Evolutionary conservation across 2,888 invertebrate genomes (phyloP).

Genomic region (Fragum sueziense): DNA sequence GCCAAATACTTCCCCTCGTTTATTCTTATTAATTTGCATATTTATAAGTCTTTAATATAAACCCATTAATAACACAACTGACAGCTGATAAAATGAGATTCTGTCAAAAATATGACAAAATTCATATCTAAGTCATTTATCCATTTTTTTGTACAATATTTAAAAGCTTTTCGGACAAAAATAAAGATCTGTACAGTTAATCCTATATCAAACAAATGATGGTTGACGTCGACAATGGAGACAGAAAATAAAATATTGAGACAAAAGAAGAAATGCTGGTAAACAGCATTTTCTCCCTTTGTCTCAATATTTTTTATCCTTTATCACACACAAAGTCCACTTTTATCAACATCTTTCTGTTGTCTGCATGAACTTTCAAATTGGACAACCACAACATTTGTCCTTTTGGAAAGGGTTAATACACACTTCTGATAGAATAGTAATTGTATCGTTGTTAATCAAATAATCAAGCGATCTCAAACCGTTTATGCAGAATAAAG

Average conservation of each 20-base stretch:
- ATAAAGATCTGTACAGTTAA: not conserved
- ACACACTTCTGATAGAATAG: too few relatives aligned
- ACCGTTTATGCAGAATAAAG: too few relatives aligned
- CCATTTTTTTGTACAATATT: not conserved
- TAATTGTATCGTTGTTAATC: too few relatives aligned
- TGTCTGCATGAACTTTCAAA: too few relatives aligned
- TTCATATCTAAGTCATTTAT: slow-evolving; percentile 23
- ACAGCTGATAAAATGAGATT: slow-evolving; percentile 12
- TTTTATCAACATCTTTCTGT: too few relatives aligned
- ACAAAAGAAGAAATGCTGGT: too few relatives aligned
- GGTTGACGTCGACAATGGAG: too few relatives aligned
- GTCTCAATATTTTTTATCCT: not conserved
- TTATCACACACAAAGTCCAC: not conserved
- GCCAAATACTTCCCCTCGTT: slow-evolving; percentile 1
- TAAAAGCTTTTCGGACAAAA: not conserved
- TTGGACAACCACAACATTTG: too few relatives aligned
- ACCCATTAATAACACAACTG: slow-evolving; percentile 14
- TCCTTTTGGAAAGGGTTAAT: too few relatives aligned
- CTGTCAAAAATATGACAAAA: slow-evolving; percentile 16
- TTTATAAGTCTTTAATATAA: slow-evolving; percentile 16
- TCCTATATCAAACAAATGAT: not conserved
- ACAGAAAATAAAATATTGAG: too few relatives aligned
- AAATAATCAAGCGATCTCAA: too few relatives aligned
- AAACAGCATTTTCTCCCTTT: too few relatives aligned
- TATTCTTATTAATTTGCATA: slow-evolving; percentile 15